A percentile compares a stretch with the other conserved stretches of the same genome.
phyloP scores from a whole-genome alignment of 2,888 invertebrate genomes.

The Didymodactylos carnosus region DNA sequence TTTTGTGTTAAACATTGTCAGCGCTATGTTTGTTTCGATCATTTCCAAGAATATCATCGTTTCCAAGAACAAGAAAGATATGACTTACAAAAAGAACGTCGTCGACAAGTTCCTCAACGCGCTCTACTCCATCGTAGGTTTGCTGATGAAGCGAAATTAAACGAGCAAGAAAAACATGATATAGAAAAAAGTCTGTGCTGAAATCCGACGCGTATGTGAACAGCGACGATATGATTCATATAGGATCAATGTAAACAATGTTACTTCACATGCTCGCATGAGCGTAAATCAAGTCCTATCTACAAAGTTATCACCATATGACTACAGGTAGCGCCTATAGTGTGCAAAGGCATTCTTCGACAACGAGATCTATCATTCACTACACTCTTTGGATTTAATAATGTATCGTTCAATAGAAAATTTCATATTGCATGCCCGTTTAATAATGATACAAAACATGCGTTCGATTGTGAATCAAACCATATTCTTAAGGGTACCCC shows the following conservation, averaged over 20 bases:
- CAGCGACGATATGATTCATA: neutral
- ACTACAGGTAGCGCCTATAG: neutral
- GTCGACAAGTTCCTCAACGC: neutral
- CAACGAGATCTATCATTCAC: neutral
- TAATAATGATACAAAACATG: neutral
- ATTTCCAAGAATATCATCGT: neutral
- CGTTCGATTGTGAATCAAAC: neutral
- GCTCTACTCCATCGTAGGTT: neutral
- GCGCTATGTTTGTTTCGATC: neutral
- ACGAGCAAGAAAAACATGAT: neutral
- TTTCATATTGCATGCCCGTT: neutral
- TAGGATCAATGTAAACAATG: no score
- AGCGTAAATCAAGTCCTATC: neutral
- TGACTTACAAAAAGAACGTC: neutral
- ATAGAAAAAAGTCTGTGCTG: neutral
- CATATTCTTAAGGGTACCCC: neutral
- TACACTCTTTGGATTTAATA: neutral
- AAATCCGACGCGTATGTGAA: neutral
- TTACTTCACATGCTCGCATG: neutral
- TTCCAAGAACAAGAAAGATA: neutral
- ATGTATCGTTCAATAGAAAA: neutral
- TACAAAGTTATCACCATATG: neutral
- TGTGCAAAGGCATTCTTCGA: neutral
- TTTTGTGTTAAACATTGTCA: neutral
- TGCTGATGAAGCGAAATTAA: neutral